Percentiles rank a stretch among this genome's conserved stretches.
Evolutionary conservation across 2,797 vertebrate species (phyloP).

Genomic region (Gymnoscopelus braueri): DNA sequence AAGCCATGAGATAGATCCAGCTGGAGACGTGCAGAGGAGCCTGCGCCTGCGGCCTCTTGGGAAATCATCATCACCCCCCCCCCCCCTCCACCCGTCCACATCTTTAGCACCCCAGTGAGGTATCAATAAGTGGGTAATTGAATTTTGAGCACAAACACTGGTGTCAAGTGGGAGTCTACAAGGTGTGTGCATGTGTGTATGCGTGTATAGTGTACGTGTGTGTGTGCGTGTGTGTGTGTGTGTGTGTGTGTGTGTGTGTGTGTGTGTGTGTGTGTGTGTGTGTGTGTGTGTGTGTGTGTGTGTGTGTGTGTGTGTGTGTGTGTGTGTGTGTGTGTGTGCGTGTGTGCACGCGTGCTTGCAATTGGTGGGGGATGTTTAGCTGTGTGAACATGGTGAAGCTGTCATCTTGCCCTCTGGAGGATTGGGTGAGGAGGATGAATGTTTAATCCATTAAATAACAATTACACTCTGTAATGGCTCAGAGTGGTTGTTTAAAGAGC

Average conservation of each 20-base stretch:
- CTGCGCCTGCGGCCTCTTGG: conserved; percentile 84
- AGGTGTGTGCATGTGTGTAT: not conserved
- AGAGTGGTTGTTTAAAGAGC: conserved; percentile 47
- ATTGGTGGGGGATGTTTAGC: conserved; percentile 80
- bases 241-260: conserved; percentile 34
- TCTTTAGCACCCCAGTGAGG: conserved; percentile 93
- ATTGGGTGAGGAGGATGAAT: conserved; percentile 90
- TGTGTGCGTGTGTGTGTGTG: conserved; percentile 47
- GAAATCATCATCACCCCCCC: conserved; percentile 87
- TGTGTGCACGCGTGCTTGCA: not conserved
- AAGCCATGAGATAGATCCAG: conserved; percentile 80
- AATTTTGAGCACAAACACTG: conserved; percentile 97
- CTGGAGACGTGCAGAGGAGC: conserved; percentile 87
- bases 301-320: conserved; percentile 5
- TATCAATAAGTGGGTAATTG: conserved; percentile 99
- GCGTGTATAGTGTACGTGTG: conserved; percentile 34
- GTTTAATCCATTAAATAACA: conserved; percentile 98
- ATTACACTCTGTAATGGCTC: conserved; percentile 83
- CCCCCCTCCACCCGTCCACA: conserved; percentile 86
- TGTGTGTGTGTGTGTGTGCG: conserved; percentile 2
- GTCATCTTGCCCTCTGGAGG: conserved; percentile 80
- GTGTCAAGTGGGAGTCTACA: conserved; percentile 49
- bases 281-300: conserved; percentile 10
- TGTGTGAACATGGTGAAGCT: conserved; percentile 78
- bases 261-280: conserved; percentile 25